These are phyloP conservation scores for Cactoblastis cactorum DNA, from an alignment of 2,888 invertebrate genomes.

Conservation along the genomic window DNA sequence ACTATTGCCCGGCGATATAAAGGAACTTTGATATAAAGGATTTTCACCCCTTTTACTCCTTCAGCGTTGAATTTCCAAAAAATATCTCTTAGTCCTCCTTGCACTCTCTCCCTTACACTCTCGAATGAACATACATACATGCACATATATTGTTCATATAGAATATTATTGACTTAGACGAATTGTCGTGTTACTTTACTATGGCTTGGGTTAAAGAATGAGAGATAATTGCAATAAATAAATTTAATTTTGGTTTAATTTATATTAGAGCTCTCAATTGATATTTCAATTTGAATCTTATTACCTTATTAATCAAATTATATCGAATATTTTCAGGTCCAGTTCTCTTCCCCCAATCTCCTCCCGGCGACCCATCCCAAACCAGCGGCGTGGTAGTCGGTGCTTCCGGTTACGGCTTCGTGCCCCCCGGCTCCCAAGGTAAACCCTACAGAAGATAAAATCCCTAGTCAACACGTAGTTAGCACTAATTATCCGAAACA, in stretches of 20 bases:
- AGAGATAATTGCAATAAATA: no score
- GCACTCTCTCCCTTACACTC: no score
- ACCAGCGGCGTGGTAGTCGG: conserved; percentile 90
- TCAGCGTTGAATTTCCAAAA: no score
- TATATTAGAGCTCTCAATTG: no score
- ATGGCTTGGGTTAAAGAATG: no score
- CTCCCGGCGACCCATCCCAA: conserved; percentile 83
- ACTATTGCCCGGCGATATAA: not conserved
- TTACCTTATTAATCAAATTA: not conserved
- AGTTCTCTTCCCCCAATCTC: conserved; percentile 87
- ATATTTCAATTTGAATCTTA: not conserved
- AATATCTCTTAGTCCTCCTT: no score
- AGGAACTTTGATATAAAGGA: no score
- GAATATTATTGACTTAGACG: not conserved
- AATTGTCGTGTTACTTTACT: not conserved
- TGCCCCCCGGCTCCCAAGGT: conserved; percentile 86
- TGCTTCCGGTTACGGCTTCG: conserved; percentile 91
- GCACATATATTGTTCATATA: no score
- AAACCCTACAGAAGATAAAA: conserved; percentile 67
- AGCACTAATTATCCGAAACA: conserved; percentile 45
- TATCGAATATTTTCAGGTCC: conserved; percentile 80
- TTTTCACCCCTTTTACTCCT: no score
- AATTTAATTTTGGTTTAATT: no score
- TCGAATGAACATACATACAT: no score
- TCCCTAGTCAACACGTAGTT: conserved; percentile 57